A percentile compares a stretch with the other conserved stretches of the same genome.
Conservation (phyloP, 2,113 vertebrate genomes). For the Serinus canaria region DNA sequence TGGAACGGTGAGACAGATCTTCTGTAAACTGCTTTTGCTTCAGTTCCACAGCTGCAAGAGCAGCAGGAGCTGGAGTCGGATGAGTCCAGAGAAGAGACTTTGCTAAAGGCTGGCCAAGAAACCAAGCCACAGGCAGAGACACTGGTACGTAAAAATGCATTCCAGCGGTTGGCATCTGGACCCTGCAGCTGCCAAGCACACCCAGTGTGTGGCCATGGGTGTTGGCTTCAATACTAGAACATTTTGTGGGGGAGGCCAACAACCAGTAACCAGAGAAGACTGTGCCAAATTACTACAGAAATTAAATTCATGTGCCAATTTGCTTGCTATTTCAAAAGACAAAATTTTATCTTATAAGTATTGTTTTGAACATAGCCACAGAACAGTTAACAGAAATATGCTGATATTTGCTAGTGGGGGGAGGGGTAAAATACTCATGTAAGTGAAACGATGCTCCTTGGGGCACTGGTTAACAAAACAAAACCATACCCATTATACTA, state of each 20-base stretch:
- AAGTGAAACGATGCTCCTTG: slow-evolving; percentile 43
- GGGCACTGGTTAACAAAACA: slow-evolving; percentile 46
- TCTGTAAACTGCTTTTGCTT: slow-evolving; percentile 44
- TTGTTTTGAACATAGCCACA: slow-evolving; percentile 20
- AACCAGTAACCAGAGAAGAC: slow-evolving; percentile 45
- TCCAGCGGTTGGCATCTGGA: slow-evolving; percentile 77
- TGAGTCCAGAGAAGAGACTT: slow-evolving; percentile 34
- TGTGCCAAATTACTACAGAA: slow-evolving; percentile 39
- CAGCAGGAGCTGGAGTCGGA: slow-evolving; percentile 6
- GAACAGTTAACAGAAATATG: slow-evolving; percentile 41
- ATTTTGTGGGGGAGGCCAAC: slow-evolving; percentile 49
- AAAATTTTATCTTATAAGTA: slow-evolving; percentile 42
- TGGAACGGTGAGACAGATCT: slow-evolving; percentile 1
- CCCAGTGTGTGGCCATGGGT: slow-evolving; percentile 68
- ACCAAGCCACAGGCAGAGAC: slow-evolving; percentile 61
- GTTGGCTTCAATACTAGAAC: slow-evolving; percentile 64
- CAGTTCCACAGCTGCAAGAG: slow-evolving; percentile 38
- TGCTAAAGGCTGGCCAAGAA: slow-evolving; percentile 45
- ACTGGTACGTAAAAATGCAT: slow-evolving; percentile 69
- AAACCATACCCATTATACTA: slow-evolving; percentile 41
- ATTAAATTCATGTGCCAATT: slow-evolving; percentile 27
- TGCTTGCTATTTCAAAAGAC: slow-evolving; percentile 36
- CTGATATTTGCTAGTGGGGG: neutral
- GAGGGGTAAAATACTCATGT: neutral
- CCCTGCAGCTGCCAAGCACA: slow-evolving; percentile 62